A percentile compares a stretch with the other conserved stretches of the same genome.
Evolutionary conservation across 2,797 vertebrate genomes (phyloP).

Genomic region (Ataeniobius toweri): DNA sequence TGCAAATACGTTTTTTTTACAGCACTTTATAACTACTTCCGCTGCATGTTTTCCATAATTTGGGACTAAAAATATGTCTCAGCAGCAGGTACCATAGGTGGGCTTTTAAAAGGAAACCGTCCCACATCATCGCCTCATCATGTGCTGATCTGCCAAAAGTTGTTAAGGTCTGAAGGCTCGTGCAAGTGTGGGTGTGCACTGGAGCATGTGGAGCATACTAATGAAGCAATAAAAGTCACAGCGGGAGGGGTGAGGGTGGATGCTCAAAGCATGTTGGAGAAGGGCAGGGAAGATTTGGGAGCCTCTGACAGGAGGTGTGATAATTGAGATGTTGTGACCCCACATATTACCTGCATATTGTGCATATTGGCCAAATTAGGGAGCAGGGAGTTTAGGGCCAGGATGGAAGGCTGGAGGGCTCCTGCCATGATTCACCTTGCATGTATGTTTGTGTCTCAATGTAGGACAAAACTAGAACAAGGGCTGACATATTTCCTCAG

Average conservation of each 20-base stretch:
- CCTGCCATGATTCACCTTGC: slow-evolving; percentile 23
- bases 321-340: slow-evolving; percentile 85
- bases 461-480: not conserved
- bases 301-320: slow-evolving; percentile 78
- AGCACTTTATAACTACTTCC: not conserved
- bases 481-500: not conserved
- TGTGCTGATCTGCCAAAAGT: slow-evolving; percentile 70
- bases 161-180: slow-evolving; percentile 73
- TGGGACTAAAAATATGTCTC: slow-evolving; percentile 43
- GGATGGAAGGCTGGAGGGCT: slow-evolving; percentile 27
- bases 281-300: slow-evolving; percentile 59
- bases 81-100: slow-evolving; percentile 48
- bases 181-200: slow-evolving; percentile 72
- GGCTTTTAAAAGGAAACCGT: slow-evolving; percentile 59
- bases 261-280: slow-evolving; percentile 50
- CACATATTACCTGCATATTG: slow-evolving; percentile 80
- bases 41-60: slow-evolving; percentile 35
- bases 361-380: slow-evolving; percentile 73
- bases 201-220: slow-evolving; percentile 90
- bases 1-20: not conserved
- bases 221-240: slow-evolving; percentile 98
- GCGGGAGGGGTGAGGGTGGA: slow-evolving; percentile 75
- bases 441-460: slow-evolving; percentile 20
- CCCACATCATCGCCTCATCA: slow-evolving; percentile 69
- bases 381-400: slow-evolving; percentile 56